A percentile compares a stretch with the other conserved stretches of the same genome.
phyloP scores from a whole-genome alignment of 2,113 vertebrate genomes.

The Anas platyrhynchos region DNA sequence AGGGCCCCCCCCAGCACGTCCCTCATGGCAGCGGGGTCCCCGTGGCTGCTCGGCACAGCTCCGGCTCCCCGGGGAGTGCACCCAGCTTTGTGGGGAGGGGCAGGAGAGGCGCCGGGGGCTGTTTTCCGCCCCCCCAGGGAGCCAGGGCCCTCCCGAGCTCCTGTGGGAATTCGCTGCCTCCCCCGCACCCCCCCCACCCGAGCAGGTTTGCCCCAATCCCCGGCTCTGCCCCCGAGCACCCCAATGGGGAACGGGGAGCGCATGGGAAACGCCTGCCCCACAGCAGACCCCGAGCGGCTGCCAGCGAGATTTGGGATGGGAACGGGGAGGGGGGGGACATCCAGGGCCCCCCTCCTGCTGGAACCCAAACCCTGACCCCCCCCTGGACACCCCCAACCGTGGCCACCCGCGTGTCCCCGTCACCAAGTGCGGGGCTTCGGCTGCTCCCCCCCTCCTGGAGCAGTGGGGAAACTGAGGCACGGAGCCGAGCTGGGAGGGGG shows the following conservation, averaged over 20 bases:
- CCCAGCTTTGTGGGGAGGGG: background rate
- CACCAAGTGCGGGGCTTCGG: background rate
- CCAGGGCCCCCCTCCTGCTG: background rate
- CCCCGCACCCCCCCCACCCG: background rate
- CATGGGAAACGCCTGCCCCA: conserved; percentile 51
- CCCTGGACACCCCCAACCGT: fast-evolving
- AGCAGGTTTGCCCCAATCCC: conserved; percentile 41
- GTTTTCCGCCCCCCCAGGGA: conserved; percentile 33
- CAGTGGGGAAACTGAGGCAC: background rate
- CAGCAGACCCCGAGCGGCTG: background rate
- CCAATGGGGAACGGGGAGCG: background rate
- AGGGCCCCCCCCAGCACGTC: background rate
- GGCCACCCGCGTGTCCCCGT: fast-evolving
- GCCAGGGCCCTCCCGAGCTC: background rate
- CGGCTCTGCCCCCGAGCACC: conserved; percentile 10
- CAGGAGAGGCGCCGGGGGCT: background rate
- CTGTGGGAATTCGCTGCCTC: conserved; percentile 48
- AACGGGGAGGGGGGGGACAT: too few relatives aligned
- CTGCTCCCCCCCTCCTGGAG: background rate
- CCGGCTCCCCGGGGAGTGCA: background rate
- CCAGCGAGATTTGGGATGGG: background rate
- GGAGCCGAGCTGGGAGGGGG: background rate
- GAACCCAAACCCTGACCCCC: background rate
- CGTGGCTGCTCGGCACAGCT: background rate
- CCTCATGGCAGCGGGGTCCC: background rate